Conservation (phyloP, 2,113 vertebrate species). For the Callithrix jacchus region DNA sequence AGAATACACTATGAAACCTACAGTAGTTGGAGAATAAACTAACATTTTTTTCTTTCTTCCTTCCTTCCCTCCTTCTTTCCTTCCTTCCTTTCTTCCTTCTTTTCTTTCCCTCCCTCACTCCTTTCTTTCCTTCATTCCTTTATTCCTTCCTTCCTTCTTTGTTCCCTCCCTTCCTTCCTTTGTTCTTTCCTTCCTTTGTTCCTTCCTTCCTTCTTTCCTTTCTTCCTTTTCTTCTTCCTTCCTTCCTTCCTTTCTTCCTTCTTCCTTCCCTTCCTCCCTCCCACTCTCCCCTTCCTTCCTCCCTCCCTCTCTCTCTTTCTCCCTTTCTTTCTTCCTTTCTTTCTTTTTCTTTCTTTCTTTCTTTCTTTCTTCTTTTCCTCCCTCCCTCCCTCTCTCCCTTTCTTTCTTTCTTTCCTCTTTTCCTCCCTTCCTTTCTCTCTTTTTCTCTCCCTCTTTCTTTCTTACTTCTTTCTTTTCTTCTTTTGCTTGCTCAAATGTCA, state of each 20-base stretch:
- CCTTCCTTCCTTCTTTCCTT: neutral
- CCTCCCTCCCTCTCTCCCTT: too few species aligned
- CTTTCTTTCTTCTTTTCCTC: too few species aligned
- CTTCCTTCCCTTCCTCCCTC: rapidly evolving
- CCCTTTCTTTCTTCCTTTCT: rapidly evolving
- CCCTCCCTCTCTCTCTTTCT: neutral
- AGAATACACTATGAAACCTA: neutral
- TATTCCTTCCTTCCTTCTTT: rapidly evolving
- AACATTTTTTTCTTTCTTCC: too few species aligned
- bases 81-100: rapidly evolving
- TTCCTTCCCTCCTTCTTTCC: too few species aligned
- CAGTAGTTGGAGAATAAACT: neutral
- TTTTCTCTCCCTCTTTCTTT: too few species aligned
- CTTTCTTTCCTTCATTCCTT: rapidly evolving
- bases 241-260: too few species aligned
- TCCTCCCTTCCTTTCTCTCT: neutral
- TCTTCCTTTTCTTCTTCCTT: rapidly evolving
- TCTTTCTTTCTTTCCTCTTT: neutral
- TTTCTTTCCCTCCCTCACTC: too few species aligned
- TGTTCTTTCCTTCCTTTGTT: rapidly evolving
- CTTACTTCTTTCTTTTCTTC: neutral
- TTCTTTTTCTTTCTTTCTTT: too few species aligned
- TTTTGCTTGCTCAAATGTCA: neutral
- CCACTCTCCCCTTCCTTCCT: too few species aligned
- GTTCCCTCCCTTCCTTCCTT: rapidly evolving